Evolutionary conservation across 2,797 vertebrate genomes (phyloP).

Genomic region (Pempheris klunzingeri): DNA sequence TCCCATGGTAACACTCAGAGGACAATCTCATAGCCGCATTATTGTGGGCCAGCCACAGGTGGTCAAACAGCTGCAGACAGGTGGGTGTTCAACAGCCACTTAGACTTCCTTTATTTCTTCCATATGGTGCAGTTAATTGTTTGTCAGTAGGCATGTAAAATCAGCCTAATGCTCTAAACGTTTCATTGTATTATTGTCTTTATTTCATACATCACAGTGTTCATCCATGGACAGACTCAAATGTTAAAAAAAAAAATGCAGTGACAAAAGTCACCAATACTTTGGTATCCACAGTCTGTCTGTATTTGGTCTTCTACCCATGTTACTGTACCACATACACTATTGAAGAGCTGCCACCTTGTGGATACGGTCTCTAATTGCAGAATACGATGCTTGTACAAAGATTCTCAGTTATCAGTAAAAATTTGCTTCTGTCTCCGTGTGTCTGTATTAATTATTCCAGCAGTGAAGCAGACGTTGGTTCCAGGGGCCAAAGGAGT

Average conservation of each 20-base stretch:
- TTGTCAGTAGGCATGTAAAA: neutral
- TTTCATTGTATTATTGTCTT: neutral
- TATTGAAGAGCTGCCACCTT: slow-evolving; percentile 53
- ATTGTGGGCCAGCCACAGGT: slow-evolving; percentile 90
- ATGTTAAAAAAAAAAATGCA: neutral
- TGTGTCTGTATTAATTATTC: slow-evolving; percentile 78
- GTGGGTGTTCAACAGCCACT: slow-evolving; percentile 30
- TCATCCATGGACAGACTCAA: neutral
- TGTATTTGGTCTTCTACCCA: neutral
- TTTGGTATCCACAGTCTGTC: neutral
- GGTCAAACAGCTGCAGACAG: slow-evolving; percentile 88
- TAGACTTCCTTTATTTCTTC: neutral
- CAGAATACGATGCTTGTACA: neutral
- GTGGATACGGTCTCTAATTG: slow-evolving; percentile 43
- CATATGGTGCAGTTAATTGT: neutral
- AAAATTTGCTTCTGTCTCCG: neutral
- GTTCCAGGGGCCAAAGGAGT: slow-evolving; percentile 88
- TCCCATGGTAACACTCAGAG: slow-evolving; percentile 89
- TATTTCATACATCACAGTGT: neutral
- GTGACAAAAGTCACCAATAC: neutral
- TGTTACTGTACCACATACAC: neutral
- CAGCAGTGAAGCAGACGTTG: slow-evolving; percentile 88
- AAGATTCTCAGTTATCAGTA: neutral
- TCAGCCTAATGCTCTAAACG: neutral
- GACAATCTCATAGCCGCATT: slow-evolving; percentile 88